Percentiles rank a stretch among this genome's conserved stretches.
Conservation (phyloP, 2,888 invertebrate species). For the Flabesymbios commensalis region DNA sequence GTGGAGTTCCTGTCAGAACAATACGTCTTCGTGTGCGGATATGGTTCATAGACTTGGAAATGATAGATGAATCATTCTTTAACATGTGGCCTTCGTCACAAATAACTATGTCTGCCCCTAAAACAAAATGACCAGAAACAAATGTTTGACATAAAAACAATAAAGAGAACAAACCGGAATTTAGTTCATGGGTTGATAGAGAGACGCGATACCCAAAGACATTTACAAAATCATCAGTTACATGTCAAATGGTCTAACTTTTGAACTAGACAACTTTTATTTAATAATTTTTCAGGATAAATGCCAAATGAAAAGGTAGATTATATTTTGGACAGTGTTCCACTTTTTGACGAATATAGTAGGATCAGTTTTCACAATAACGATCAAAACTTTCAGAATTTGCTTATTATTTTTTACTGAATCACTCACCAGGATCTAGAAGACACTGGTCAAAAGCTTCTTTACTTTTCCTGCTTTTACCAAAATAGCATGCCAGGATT, state of each 20-base stretch:
- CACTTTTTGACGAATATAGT: too few relatives aligned
- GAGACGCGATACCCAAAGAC: background rate
- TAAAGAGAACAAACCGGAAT: too few relatives aligned
- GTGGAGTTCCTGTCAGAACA: slow-evolving; percentile 94
- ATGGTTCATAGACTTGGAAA: slow-evolving; percentile 80
- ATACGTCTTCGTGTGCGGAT: slow-evolving; percentile 83
- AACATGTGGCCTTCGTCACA: slow-evolving; percentile 97
- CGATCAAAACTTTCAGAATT: too few relatives aligned
- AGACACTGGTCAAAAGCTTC: slow-evolving; percentile 73
- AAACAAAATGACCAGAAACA: background rate
- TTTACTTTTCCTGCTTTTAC: slow-evolving; percentile 74
- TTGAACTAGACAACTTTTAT: too few relatives aligned
- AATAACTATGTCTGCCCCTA: slow-evolving; percentile 88
- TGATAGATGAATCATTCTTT: slow-evolving; percentile 89
- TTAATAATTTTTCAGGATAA: too few relatives aligned
- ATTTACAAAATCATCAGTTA: background rate
- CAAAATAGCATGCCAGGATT: slow-evolving; percentile 68
- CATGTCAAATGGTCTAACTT: background rate
- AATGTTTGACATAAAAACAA: background rate
- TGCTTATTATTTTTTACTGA: background rate
- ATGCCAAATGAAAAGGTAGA: too few relatives aligned
- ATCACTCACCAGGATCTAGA: slow-evolving; percentile 74
- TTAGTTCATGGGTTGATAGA: too few relatives aligned
- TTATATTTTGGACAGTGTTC: too few relatives aligned
- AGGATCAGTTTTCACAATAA: too few relatives aligned